phyloP scores from a whole-genome alignment of 2,113 vertebrate genomes.

The Dasyprocta punctata region DNA sequence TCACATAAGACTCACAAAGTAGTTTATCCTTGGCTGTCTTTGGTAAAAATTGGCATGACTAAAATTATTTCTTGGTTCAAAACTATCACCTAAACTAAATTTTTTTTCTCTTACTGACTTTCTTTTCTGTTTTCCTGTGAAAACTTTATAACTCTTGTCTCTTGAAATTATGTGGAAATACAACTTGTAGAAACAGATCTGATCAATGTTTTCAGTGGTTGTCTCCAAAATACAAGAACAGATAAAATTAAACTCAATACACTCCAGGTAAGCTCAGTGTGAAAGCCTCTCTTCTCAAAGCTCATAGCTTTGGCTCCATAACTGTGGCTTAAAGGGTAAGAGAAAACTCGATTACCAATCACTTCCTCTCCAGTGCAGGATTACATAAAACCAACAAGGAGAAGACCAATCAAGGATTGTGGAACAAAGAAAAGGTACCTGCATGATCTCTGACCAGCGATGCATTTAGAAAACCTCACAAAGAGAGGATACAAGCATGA shows the following conservation, averaged over 20 bases:
- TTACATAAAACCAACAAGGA: neutral
- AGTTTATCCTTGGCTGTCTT: neutral
- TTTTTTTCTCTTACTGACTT: neutral
- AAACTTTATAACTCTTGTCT: neutral
- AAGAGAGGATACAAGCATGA: neutral
- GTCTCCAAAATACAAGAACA: neutral
- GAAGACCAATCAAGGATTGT: neutral
- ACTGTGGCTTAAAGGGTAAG: neutral
- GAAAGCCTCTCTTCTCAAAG: neutral
- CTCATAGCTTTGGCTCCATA: neutral
- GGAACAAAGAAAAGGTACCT: neutral
- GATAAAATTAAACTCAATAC: neutral
- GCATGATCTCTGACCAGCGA: neutral
- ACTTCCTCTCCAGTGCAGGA: neutral
- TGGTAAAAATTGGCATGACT: neutral
- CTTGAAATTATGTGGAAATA: neutral
- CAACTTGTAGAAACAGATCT: neutral
- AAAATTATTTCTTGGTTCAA: neutral
- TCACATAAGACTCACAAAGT: neutral
- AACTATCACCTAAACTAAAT: neutral
- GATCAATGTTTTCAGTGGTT: neutral
- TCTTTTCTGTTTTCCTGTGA: neutral
- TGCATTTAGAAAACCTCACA: neutral
- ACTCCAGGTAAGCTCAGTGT: neutral
- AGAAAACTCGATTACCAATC: neutral